A percentile compares a stretch with the other conserved stretches of the same genome.
phyloP scores from a whole-genome alignment of 2,113 vertebrate genomes.

The Cyanoramphus novaezelandiae region DNA sequence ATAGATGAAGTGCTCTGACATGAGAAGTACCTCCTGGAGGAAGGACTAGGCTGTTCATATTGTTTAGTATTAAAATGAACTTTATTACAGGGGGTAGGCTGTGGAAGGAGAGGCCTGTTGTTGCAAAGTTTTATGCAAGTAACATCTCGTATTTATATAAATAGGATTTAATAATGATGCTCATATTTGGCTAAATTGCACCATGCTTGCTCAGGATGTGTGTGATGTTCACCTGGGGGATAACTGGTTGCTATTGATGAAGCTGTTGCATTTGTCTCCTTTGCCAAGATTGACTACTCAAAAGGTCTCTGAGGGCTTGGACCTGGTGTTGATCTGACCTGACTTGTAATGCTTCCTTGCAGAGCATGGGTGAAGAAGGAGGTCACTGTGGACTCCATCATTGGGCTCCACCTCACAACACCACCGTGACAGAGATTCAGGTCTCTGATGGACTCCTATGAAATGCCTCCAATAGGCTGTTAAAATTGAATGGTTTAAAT shows the following conservation, averaged over 20 bases:
- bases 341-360: neutral
- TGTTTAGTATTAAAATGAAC: neutral
- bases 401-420: neutral
- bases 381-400: neutral
- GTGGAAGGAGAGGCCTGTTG: neutral
- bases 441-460: neutral
- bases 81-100: neutral
- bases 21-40: neutral
- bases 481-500: neutral
- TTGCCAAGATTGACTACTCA: neutral
- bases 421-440: neutral
- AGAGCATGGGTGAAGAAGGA: neutral
- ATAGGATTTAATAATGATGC: neutral
- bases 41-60: neutral
- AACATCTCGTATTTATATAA: neutral
- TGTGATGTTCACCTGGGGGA: neutral
- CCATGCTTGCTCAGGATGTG: neutral
- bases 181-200: neutral
- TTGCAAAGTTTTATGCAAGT: neutral
- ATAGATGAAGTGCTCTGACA: neutral
- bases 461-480: neutral
- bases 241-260: neutral
- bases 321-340: neutral
- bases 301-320: neutral
- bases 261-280: neutral